phyloP scores from a whole-genome alignment of 2,888 invertebrate species.

The Parnassius glacialis region DNA sequence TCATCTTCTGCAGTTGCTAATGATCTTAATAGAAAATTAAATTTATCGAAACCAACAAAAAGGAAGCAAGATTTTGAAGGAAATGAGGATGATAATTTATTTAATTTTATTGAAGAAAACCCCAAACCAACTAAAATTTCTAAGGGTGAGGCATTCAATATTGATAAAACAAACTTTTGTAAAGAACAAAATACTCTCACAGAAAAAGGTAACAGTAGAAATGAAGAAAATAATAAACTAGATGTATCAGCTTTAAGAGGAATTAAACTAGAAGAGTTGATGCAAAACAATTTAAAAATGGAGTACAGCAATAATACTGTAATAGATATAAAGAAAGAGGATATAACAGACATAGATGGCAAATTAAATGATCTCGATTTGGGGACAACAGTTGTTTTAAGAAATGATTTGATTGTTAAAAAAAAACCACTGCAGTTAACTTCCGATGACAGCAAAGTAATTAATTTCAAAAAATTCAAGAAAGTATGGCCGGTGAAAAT shows the following conservation, averaged over 20 bases:
- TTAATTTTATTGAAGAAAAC: conserved; percentile 62
- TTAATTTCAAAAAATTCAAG: conserved; percentile 72
- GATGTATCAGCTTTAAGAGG: conserved; percentile 58
- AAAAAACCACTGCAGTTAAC: conserved; percentile 48
- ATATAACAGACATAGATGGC: conserved; percentile 53
- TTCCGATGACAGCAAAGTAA: conserved; percentile 40
- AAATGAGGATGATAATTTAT: conserved; percentile 60
- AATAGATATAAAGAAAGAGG: conserved; percentile 50
- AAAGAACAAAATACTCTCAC: conserved; percentile 25
- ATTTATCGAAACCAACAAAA: conserved; percentile 58
- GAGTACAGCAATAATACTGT: conserved; percentile 40
- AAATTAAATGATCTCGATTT: conserved; percentile 60
- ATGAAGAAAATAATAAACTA: conserved; percentile 31
- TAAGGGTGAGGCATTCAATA: conserved; percentile 29
- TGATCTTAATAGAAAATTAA: conserved; percentile 48
- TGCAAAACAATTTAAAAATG: conserved; percentile 29
- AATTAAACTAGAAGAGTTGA: conserved; percentile 59
- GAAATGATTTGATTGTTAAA: conserved; percentile 61
- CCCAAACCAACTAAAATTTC: conserved; percentile 22
- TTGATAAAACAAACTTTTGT: conserved; percentile 19
- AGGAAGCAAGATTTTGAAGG: conserved; percentile 49
- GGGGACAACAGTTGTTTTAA: conserved; percentile 56
- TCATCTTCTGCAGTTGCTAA: conserved; percentile 35
- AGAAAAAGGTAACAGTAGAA: conserved; percentile 33
- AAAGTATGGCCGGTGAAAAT: conserved; percentile 72